Evolutionary conservation across 2,888 invertebrate species (phyloP).

Genomic region (Allacma fusca): DNA sequence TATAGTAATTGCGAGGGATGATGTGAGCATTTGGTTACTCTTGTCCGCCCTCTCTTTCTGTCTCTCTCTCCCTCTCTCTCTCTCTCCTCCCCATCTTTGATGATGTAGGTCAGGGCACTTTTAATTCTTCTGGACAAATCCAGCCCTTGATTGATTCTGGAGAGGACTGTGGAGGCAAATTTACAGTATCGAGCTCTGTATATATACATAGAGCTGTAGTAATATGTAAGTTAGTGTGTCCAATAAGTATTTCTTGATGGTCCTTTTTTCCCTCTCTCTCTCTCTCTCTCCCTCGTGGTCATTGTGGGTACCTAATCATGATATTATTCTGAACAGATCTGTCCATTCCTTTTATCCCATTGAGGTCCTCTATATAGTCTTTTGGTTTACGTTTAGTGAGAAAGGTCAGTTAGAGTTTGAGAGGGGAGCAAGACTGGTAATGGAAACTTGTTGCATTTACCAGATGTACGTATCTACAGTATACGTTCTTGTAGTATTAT

Average conservation of each 20-base stretch:
- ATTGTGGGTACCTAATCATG: no score
- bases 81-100: conserved; percentile 52
- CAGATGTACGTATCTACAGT: neutral
- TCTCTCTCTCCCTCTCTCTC: neutral
- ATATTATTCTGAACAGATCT: no score
- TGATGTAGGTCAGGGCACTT: conserved; percentile 61
- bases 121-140: conserved; percentile 41
- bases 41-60: conserved; percentile 42
- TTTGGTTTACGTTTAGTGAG: neutral
- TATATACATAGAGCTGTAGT: neutral
- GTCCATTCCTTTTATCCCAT: no score
- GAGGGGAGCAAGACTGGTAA: neutral
- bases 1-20: no score
- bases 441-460: neutral
- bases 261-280: no score
- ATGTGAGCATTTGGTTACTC: no score
- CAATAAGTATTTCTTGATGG: no score
- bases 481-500: neutral
- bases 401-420: neutral
- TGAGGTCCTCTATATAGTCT: no score
- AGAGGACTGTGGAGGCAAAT: neutral
- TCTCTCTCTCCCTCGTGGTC: no score
- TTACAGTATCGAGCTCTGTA: neutral
- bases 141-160: no score
- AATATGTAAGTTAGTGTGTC: neutral